A percentile compares a stretch with the other conserved stretches of the same genome.
phyloP scores from a whole-genome alignment of 2,113 vertebrate species.

The Alosa alosa region DNA sequence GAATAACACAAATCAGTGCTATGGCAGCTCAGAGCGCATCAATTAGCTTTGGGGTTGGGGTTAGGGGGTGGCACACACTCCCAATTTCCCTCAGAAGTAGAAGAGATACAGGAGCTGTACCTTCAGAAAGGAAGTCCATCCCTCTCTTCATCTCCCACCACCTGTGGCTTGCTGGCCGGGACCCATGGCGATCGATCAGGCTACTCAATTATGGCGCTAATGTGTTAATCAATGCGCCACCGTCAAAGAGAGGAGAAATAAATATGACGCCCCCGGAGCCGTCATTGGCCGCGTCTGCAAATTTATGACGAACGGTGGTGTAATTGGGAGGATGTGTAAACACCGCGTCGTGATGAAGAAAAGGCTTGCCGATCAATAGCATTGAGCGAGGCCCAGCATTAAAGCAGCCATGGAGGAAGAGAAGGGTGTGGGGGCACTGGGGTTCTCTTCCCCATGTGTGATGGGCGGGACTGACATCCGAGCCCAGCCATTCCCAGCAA shows the following conservation, averaged over 20 bases:
- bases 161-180: constrained; percentile 28
- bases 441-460: constrained; percentile 10
- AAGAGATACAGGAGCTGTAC: background rate
- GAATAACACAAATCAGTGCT: background rate
- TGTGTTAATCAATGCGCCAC: constrained; percentile 58
- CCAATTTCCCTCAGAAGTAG: background rate
- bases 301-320: constrained; percentile 52
- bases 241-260: constrained; percentile 47
- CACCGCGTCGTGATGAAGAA: constrained; percentile 52
- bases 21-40: background rate
- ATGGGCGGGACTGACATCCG: background rate
- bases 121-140: background rate
- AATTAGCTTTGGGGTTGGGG: background rate
- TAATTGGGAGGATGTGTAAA: constrained; percentile 55
- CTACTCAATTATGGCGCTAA: constrained; percentile 56
- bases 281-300: constrained; percentile 45
- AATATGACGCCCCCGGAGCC: constrained; percentile 22
- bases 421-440: constrained; percentile 25
- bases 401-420: constrained; percentile 44
- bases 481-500: background rate
- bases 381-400: constrained; percentile 53
- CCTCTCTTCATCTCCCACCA: constrained; percentile 19
- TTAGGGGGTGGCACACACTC: background rate
- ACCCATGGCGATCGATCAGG: constrained; percentile 44
- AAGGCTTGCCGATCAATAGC: constrained; percentile 46